Base-by-base conservation (phyloP, 1,140 invertebrate species). In the Sitodiplosis mosellana region DNA sequence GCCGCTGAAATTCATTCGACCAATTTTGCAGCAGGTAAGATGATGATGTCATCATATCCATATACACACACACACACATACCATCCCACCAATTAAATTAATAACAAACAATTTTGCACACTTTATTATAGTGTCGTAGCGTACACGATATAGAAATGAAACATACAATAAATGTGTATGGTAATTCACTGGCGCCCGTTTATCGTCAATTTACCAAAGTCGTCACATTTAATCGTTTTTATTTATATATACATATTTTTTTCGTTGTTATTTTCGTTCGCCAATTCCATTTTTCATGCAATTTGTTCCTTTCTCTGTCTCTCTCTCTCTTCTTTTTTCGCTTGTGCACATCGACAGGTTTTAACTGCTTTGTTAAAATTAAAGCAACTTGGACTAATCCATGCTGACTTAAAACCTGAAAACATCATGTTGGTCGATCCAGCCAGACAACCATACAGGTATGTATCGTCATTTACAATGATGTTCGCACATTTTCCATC, bases 381-480 rank as follows among this genome's bases (percentile, higher is more conserved):
- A 21, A 70, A 91, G 82, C 90, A 97, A 84, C 74, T 99, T 58
- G 94, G 94, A 50, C 73, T 99, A 55, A 99, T 99, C 63, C 96
- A 99, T 72, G 96, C 95, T 46, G 96, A 99, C 69, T 71, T 99
- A 52, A 99, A 99, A 69, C 96, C 96, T 10, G 96, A 99, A 70
- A 99, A 99, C 67, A 99, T 99, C 57, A 99, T 99, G 95, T 69
- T 99, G 57, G 92, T 98, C 46, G 94, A 99, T 71, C 96, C 95
- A 27, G 80, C 84, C 22, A 79, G 93, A 51, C 93, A 98, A 62
- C 95, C 95, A 0, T 99, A 96, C 67, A 52, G 54, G 54, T 55
- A 48, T 43, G 34, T 47, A 15, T 12, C 10, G 10, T 5, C 27
- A 27, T 27, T 27, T 10, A 27, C 10, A 27, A 5, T 27, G 27